phyloP scores from a whole-genome alignment of 2,797 vertebrate genomes.

The Ceyx erithaca region DNA sequence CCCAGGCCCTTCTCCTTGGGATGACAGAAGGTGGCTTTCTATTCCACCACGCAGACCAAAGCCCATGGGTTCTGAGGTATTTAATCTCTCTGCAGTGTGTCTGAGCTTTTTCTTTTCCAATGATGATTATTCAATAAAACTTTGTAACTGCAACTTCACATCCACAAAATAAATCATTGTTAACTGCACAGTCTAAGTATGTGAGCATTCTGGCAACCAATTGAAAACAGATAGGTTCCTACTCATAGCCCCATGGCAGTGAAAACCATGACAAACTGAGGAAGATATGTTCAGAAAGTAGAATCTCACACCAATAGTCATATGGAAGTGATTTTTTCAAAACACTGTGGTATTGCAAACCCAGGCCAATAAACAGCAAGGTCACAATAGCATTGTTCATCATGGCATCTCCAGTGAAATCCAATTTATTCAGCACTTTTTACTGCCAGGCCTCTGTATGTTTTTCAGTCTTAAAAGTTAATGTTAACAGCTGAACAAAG shows the following conservation, averaged over 20 bases:
- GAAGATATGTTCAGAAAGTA: slow-evolving; percentile 42
- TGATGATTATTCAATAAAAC: slow-evolving; percentile 17
- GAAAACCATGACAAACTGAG: slow-evolving; percentile 40
- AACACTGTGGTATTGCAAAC: slow-evolving; percentile 22
- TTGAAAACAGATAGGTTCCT: slow-evolving; percentile 52
- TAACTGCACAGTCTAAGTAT: neutral
- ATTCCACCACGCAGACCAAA: neutral
- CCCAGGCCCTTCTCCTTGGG: neutral
- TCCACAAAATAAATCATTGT: slow-evolving; percentile 60
- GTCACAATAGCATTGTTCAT: slow-evolving; percentile 23
- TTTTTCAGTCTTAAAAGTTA: neutral
- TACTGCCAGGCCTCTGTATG: neutral
- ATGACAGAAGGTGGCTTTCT: neutral
- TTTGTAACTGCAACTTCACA: slow-evolving; percentile 22
- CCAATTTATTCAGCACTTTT: slow-evolving; percentile 10
- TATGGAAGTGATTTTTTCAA: slow-evolving; percentile 63
- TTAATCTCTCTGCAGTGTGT: neutral
- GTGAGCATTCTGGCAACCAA: slow-evolving; percentile 44
- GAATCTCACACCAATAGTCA: slow-evolving; percentile 47
- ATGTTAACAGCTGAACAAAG: neutral
- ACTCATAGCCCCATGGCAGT: slow-evolving; percentile 16
- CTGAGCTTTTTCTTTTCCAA: slow-evolving; percentile 22
- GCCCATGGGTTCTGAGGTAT: neutral
- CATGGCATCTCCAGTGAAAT: slow-evolving; percentile 12
- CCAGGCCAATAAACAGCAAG: slow-evolving; percentile 18